Evolutionary conservation across 2,113 vertebrate genomes (phyloP).

Genomic region (Bothrops jararaca): DNA sequence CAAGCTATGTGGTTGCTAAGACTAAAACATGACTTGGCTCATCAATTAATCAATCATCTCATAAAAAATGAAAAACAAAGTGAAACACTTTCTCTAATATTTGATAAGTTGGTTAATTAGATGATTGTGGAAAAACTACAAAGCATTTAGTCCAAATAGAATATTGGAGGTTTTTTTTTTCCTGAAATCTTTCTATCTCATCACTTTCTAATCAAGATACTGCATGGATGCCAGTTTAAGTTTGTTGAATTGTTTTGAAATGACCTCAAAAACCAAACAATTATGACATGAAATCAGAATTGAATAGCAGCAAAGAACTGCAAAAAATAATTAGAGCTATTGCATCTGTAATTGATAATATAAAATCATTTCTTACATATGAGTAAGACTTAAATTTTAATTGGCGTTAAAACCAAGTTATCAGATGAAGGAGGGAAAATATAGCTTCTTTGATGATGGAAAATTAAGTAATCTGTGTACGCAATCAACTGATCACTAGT

Average conservation of each 20-base stretch:
- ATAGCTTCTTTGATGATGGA: conserved; percentile 29
- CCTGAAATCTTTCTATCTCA: conserved; percentile 44
- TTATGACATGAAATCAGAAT: conserved; percentile 70
- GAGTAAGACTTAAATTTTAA: conserved; percentile 55
- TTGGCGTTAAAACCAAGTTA: conserved; percentile 61
- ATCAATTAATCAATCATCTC: not conserved
- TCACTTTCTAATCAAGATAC: conserved; percentile 35
- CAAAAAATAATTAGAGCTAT: conserved; percentile 72
- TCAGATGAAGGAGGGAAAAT: not conserved
- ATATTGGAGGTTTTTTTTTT: conserved; percentile 36
- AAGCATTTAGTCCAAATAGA: conserved; percentile 37
- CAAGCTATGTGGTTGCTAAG: not conserved
- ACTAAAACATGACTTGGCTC: not conserved
- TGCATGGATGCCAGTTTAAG: conserved; percentile 43
- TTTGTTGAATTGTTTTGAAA: conserved; percentile 64
- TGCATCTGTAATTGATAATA: conserved; percentile 62
- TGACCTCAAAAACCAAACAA: conserved; percentile 76
- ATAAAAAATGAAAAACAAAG: conserved; percentile 41
- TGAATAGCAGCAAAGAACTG: conserved; percentile 72
- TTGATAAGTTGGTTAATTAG: conserved; percentile 65
- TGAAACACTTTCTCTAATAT: conserved; percentile 51
- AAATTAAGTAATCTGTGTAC: conserved; percentile 20
- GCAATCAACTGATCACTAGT: conserved; percentile 48
- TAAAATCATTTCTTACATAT: conserved; percentile 60
- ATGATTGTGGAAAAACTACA: conserved; percentile 54